Base-by-base conservation (phyloP, 2,888 invertebrate species). In the Girardia tigrina region DNA sequence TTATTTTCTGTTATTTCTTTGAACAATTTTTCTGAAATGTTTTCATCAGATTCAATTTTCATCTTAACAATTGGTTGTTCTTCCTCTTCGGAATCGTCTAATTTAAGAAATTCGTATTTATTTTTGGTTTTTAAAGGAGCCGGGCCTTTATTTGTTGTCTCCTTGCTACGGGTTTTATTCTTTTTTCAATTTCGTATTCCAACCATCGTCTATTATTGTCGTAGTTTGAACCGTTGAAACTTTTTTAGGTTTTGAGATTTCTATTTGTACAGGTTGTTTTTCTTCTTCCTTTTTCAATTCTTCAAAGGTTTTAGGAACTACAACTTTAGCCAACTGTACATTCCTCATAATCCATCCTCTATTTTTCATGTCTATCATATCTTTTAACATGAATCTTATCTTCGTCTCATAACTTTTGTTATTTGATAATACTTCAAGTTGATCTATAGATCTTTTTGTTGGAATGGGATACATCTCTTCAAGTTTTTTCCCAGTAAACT, bases 371-470 rank as follows among this genome's bases (percentile, higher is more conserved):
- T 95, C 95, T 82, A 92, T 90, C 81, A 92, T 90, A 88, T 95
- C 94, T 86, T 92, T 91, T 86, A 95, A 88, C 94, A 95, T 93
- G 87, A 95, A 95, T 83, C 92, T 89, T 85, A 92, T 92, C 85
- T 93, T 89, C 82, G 91, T 90, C 84, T 91, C 91, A 86, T 94
- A 89, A 83, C 92, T 91, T 84, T 87, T 87, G 86, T 90, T 89
- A 82, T 88, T 87, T 81, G 91, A 89, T 86, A 92, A 88, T 84
- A 88, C 88, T 86, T 89, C 89, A 89, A 95, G 92, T 86, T 92
- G 90, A 85, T 90, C 89, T 88, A 95, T 95, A 88, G 94, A 94
- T 88, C 94, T 93, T 86, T 93, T 90, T 93, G 95, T 93, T 88
- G 93, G 90, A 77, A 83, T 80, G 82, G 84, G 78, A 36, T 29